A percentile compares a stretch with the other conserved stretches of the same genome.
Conservation (phyloP, 2,888 invertebrate genomes). For the Brenthis ino region DNA sequence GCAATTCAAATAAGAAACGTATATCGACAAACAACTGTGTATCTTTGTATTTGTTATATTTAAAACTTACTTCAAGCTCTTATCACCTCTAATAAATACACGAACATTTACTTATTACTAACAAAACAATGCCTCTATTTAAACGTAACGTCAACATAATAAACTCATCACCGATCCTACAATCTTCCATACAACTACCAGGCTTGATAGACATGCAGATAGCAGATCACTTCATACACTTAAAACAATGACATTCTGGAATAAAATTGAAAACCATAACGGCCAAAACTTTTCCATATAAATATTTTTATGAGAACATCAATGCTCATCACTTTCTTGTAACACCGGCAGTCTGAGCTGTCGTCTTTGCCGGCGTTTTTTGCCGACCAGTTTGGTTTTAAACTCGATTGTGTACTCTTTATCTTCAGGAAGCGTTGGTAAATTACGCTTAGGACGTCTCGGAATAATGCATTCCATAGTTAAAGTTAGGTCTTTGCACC, state of each 20-base stretch:
- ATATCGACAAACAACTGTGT: no score
- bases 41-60: no score
- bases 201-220: no score
- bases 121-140: no score
- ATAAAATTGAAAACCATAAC: constrained; percentile 6
- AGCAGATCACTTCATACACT: no score
- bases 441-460: constrained; percentile 60
- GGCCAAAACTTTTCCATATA: constrained; percentile 18
- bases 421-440: constrained; percentile 71
- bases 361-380: constrained; percentile 61
- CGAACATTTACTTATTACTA: no score
- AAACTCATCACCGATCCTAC: no score
- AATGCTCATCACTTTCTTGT: constrained; percentile 70
- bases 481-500: constrained; percentile 65
- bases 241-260: not conserved
- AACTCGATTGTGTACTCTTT: constrained; percentile 67
- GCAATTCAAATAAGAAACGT: no score
- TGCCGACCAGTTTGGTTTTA: constrained; percentile 55
- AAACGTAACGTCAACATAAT: no score
- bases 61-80: no score
- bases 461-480: constrained; percentile 69
- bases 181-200: no score
- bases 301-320: constrained; percentile 40
- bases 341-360: constrained; percentile 64
- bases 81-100: no score